These are phyloP conservation scores for Hystrix cristata DNA, from an alignment of 2,113 vertebrate genomes.

Conservation along the genomic window DNA sequence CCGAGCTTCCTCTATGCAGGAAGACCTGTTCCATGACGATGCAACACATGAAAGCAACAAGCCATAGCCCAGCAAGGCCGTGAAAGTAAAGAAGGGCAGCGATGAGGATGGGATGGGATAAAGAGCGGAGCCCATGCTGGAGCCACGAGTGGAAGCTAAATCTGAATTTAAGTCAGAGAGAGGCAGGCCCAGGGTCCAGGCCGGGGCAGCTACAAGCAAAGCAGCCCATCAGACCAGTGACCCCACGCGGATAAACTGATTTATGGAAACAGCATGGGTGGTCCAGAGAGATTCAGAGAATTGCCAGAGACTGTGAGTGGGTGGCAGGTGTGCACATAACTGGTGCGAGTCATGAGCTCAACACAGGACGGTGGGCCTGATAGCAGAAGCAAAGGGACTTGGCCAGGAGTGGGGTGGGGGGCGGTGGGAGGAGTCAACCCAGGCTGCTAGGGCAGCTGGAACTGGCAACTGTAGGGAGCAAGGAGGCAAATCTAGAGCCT, in stretches of 20 bases:
- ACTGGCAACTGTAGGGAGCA: not conserved
- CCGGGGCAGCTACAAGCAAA: not conserved
- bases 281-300: not conserved
- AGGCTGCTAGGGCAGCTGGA: not conserved
- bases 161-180: not conserved
- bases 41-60: not conserved
- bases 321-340: not conserved
- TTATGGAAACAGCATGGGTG: not conserved
- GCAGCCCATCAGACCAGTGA: not conserved
- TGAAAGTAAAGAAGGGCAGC: not conserved
- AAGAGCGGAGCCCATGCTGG: not conserved
- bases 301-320: not conserved
- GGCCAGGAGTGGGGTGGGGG: not conserved
- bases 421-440: not conserved
- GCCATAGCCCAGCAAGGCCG: not conserved
- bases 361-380: not conserved
- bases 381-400: not conserved
- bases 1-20: accelerated
- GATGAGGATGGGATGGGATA: not conserved
- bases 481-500: not conserved
- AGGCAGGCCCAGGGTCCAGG: not conserved
- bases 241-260: not conserved
- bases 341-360: not conserved
- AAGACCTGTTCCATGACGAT: not conserved
- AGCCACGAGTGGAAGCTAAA: not conserved